These are phyloP conservation scores for Rhincodon typus DNA, from an alignment of 2,797 vertebrate species.

Conservation along the genomic window DNA sequence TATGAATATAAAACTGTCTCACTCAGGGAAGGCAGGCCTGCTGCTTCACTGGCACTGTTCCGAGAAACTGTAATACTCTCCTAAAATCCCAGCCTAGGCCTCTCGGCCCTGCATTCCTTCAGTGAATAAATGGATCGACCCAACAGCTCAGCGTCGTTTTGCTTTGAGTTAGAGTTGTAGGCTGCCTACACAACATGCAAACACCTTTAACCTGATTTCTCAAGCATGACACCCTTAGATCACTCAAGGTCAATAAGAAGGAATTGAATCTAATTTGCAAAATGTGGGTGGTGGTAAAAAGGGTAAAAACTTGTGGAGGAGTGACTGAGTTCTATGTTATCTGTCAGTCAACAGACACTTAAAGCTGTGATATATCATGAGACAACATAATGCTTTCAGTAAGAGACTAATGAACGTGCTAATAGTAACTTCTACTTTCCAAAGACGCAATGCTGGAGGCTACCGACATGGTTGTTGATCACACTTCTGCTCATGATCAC, in stretches of 20 bases:
- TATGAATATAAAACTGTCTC: not conserved
- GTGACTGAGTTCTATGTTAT: slow-evolving; percentile 27
- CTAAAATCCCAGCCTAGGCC: not conserved
- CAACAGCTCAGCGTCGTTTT: slow-evolving; percentile 44
- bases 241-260: slow-evolving; percentile 57
- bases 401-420: not conserved
- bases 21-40: not conserved
- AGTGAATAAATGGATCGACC: slow-evolving; percentile 43
- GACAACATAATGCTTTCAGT: slow-evolving; percentile 29
- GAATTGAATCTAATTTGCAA: slow-evolving; percentile 39
- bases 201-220: slow-evolving; percentile 52
- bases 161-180: slow-evolving; percentile 46
- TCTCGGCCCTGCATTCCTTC: not conserved
- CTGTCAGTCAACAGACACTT: slow-evolving; percentile 6
- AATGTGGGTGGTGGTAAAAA: slow-evolving; percentile 5
- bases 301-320: not conserved
- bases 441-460: not conserved
- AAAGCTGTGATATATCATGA: not conserved
- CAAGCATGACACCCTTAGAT: slow-evolving; percentile 24
- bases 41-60: not conserved
- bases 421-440: not conserved
- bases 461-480: not conserved
- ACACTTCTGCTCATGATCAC: not conserved
- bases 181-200: slow-evolving; percentile 57
- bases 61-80: not conserved